Evolutionary conservation across 1,140 invertebrate species (phyloP).

Genomic region (Rhysida immarginata): DNA sequence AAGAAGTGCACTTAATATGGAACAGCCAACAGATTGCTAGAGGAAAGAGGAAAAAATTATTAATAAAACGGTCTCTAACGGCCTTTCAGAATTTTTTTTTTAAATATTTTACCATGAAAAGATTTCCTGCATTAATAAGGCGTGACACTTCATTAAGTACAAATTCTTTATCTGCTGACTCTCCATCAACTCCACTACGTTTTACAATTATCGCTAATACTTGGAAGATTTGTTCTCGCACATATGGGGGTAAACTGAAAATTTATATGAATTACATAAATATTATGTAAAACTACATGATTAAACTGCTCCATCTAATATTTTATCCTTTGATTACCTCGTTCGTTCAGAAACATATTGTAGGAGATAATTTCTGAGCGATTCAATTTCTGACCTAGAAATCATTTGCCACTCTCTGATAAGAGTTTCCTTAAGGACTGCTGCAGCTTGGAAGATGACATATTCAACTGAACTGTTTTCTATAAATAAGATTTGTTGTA

Average conservation of each 20-base stretch:
- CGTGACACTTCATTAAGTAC: constrained; percentile 57
- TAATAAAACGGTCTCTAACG: no score
- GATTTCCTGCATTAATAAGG: constrained; percentile 44
- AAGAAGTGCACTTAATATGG: constrained; percentile 60
- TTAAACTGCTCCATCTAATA: neutral
- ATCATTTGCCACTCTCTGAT: constrained; percentile 65
- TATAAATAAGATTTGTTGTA: no score
- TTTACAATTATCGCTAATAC: constrained; percentile 74
- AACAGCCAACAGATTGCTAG: constrained; percentile 48
- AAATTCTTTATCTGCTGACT: constrained; percentile 45
- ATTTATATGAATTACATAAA: neutral
- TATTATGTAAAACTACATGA: constrained; percentile 20
- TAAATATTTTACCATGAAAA: constrained; percentile 23
- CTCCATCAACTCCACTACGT: constrained; percentile 53
- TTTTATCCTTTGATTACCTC: constrained; percentile 16
- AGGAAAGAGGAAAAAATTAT: neutral
- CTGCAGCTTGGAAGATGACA: constrained; percentile 71
- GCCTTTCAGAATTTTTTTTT: no score
- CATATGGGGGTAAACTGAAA: constrained; percentile 27
- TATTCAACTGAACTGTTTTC: constrained; percentile 62
- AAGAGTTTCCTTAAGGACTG: constrained; percentile 63
- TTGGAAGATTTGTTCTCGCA: constrained; percentile 34
- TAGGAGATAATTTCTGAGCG: constrained; percentile 59
- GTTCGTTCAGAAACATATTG: constrained; percentile 55
- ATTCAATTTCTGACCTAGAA: constrained; percentile 45